phyloP scores from a whole-genome alignment of 1,140 invertebrate species.

The Propsilocerus akamusi region DNA sequence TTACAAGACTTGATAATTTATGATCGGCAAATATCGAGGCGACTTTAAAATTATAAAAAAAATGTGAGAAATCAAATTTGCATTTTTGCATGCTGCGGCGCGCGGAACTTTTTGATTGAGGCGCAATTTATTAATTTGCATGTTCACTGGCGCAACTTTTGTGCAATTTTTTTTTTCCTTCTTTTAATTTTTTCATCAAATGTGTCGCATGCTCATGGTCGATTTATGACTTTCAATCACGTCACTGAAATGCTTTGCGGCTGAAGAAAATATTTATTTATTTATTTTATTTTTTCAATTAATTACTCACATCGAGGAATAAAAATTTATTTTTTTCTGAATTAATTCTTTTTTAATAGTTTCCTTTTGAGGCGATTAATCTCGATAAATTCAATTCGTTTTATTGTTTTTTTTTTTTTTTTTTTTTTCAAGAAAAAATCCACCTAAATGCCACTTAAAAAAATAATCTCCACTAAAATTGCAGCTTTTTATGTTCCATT shows the following conservation, averaged over 20 bases:
- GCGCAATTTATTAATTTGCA: background rate
- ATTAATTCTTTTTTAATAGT: background rate
- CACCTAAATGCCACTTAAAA: background rate
- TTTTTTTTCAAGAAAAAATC: background rate
- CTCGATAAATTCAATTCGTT: background rate
- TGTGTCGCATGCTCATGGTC: background rate
- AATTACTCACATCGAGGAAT: background rate
- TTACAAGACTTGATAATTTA: no score
- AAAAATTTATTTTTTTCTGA: background rate
- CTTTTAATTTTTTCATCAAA: background rate
- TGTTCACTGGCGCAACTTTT: background rate
- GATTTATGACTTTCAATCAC: background rate
- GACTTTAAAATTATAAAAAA: no score
- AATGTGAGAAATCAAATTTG: conserved; percentile 4
- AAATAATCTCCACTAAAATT: no score
- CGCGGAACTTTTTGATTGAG: no score
- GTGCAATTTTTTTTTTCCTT: background rate
- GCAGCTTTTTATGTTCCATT: no score
- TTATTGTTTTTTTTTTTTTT: background rate
- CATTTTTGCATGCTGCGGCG: conserved; percentile 2
- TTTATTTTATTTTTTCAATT: background rate
- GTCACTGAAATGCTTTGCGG: no score
- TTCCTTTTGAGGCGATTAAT: background rate
- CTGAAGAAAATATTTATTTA: background rate
- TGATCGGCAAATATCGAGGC: no score